phyloP scores from a whole-genome alignment of 92 coral and sea anemone species.

The Bergia puertoricense region DNA sequence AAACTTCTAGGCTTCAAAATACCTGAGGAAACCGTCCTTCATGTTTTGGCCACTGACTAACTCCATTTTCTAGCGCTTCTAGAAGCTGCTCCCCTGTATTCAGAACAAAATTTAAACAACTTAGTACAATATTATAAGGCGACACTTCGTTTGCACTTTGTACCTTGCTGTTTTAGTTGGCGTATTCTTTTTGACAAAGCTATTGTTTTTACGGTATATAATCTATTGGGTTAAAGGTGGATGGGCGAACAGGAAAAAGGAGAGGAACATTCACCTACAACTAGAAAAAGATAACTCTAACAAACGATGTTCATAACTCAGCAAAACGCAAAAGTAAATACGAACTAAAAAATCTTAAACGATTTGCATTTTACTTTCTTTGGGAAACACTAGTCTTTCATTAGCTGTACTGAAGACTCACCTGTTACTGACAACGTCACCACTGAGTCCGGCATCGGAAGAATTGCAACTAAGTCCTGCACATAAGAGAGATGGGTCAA shows the following conservation, averaged over 20 bases:
- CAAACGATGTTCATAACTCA: background rate
- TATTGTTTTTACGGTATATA: too few species aligned
- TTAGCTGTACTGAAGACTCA: background rate
- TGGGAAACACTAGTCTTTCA: background rate
- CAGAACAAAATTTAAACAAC: background rate
- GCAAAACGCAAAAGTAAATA: background rate
- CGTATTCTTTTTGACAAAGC: too few species aligned
- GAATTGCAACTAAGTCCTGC: slow-evolving; percentile 84
- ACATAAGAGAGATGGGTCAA: slow-evolving; percentile 16
- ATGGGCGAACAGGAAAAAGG: background rate
- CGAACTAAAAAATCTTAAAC: background rate
- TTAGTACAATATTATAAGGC: background rate
- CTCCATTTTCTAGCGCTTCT: slow-evolving; percentile 94
- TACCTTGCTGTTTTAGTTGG: background rate
- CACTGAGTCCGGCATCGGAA: slow-evolving; percentile 94
- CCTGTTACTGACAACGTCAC: slow-evolving; percentile 86
- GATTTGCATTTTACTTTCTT: background rate
- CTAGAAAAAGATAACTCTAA: background rate
- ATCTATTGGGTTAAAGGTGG: too few species aligned
- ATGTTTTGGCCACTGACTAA: slow-evolving; percentile 98
- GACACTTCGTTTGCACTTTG: background rate
- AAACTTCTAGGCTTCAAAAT: background rate
- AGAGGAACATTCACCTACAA: background rate
- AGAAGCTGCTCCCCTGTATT: slow-evolving; percentile 81
- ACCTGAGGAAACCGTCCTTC: slow-evolving; percentile 99